A percentile compares a stretch with the other conserved stretches of the same genome.
Conservation (phyloP, 2,113 vertebrate species). For the Siniperca chuatsi region DNA sequence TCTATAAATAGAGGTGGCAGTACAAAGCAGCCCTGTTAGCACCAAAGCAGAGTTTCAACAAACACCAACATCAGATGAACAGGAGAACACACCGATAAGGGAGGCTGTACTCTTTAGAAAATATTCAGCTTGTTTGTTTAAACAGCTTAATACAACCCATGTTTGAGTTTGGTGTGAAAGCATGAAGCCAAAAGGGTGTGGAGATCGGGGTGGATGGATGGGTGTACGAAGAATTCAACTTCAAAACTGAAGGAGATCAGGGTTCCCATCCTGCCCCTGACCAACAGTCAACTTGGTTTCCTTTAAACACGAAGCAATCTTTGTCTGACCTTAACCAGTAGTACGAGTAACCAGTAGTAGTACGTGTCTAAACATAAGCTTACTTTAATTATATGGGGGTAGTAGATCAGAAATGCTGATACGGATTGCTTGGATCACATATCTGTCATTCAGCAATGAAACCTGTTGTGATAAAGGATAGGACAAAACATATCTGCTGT, state of each 20-base stretch:
- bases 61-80: constrained; percentile 39
- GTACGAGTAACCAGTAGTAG: no score
- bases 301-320: not conserved
- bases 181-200: not conserved
- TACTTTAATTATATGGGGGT: not conserved
- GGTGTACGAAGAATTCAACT: not conserved
- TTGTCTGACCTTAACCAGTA: not conserved
- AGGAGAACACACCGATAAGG: constrained; percentile 2
- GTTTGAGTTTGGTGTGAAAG: constrained; percentile 13
- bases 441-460: no score
- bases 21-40: constrained; percentile 36
- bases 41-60: constrained; percentile 25
- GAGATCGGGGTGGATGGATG: not conserved
- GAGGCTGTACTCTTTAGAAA: not conserved
- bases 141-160: constrained; percentile 4
- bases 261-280: not conserved
- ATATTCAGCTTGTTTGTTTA: constrained; percentile 13
- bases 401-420: not conserved
- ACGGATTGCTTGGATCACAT: not conserved
- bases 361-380: not conserved
- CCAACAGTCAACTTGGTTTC: not conserved
- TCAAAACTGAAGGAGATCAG: not conserved
- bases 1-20: constrained; percentile 73
- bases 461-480: no score
- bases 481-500: not conserved